Percentiles rank a stretch among this genome's conserved stretches.
These are phyloP conservation scores for Drosophila cyrtoloma DNA, from an alignment of 2,888 invertebrate species.

Conservation along the genomic window DNA sequence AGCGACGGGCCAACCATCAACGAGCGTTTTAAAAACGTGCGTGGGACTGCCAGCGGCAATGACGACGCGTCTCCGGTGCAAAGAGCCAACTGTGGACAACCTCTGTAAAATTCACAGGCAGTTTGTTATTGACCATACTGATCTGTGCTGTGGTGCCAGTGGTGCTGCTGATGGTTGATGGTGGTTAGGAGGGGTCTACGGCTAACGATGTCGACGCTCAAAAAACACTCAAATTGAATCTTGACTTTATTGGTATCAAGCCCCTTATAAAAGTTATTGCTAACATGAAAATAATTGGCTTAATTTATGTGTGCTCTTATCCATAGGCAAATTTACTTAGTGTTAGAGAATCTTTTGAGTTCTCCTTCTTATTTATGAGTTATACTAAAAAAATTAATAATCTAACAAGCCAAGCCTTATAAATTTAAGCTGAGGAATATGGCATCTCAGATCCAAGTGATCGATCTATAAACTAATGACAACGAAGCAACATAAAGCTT, in stretches of 20 bases:
- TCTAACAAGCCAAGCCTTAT: neutral
- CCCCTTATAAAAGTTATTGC: constrained; percentile 58
- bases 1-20: constrained; percentile 53
- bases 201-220: constrained; percentile 20
- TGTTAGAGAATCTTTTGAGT: neutral
- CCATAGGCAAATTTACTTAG: constrained; percentile 45
- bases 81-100: constrained; percentile 38
- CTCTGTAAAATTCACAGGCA: constrained; percentile 32
- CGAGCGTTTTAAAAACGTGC: constrained; percentile 69
- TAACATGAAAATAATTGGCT: constrained; percentile 73
- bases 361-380: constrained; percentile 27
- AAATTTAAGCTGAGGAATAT: neutral
- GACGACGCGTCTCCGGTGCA: constrained; percentile 39
- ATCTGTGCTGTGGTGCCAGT: constrained; percentile 4
- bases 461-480: neutral
- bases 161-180: neutral
- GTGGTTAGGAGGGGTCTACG: constrained; percentile 16
- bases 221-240: constrained; percentile 72
- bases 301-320: constrained; percentile 55
- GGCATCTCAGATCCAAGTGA: neutral
- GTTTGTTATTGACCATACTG: constrained; percentile 31
- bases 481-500: neutral
- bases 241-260: constrained; percentile 70
- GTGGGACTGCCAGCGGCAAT: constrained; percentile 71
- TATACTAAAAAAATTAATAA: constrained; percentile 16